Base-by-base conservation (phyloP, 2,113 vertebrate genomes). In the Talpa occidentalis region DNA sequence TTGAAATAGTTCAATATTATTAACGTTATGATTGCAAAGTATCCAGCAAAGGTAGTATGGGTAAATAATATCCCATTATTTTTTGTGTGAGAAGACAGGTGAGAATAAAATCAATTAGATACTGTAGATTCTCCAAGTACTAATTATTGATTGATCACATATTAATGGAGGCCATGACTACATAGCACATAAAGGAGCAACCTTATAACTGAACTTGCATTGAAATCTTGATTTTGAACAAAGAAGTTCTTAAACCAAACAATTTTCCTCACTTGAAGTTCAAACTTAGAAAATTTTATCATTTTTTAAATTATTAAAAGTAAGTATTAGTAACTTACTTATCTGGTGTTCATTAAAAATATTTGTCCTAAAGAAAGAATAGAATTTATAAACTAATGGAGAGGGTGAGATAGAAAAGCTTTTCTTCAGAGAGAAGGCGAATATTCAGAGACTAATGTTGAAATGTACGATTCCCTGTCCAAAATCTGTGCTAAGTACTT, bases 401-500 rank as follows among this genome's bases (percentile, higher is more conserved):
- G 78, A 81, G 6, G 28, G 10, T 1, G 3, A 16, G 2, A 19
- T 26, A 14, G 22, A 28, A 0, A 16, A 28, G 6, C 3, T n/a
- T 42, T 44, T 4, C 8, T 59, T 59, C 22, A n/a, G 76, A 30
- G 12, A 78, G 76, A 28, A 30, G 14, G 10, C 49, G 64, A 54
- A 8, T 10, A 0, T n/a, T 80, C 49, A 1, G 30, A n/a, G 40
- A 24, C 14, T 8, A 10, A 14, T 6, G 35, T 32, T 42, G 37
- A 64, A 83, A n/a, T 10, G 35, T 15, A 59, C 2, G 69, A 28
- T 56, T 78, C 11, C 19, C 73, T 78, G 22, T 12, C 54, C 32
- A 17, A 49, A 70, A 35, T 28, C 8, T 21, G 77, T 83, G 56
- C 69, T 16, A 93, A 72, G 24, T 11, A 56, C 22, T 35, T 72